These are phyloP conservation scores for Ricordea florida DNA, from an alignment of 92 coral and sea anemone species.

Conservation along the genomic window DNA sequence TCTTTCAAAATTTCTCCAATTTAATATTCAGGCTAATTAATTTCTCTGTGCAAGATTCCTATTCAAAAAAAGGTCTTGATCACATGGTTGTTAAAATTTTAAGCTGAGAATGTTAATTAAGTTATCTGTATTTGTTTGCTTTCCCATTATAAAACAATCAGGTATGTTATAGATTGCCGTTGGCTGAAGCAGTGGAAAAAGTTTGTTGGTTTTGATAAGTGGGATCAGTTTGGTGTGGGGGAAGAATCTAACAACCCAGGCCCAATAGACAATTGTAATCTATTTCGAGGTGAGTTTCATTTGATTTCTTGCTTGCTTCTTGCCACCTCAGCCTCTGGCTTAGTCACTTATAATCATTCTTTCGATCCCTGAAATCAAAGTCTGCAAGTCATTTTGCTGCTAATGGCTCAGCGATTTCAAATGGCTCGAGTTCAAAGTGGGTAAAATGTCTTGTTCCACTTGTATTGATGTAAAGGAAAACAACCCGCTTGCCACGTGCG, in stretches of 20 bases:
- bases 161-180: constrained; percentile 91
- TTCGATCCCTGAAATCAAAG: background rate
- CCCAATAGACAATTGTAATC: constrained; percentile 88
- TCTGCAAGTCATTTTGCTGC: too few relatives aligned
- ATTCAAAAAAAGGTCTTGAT: too few relatives aligned
- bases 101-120: background rate
- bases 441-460: too few relatives aligned
- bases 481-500: too few relatives aligned
- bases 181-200: constrained; percentile 99
- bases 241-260: constrained; percentile 89
- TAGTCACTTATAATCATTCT: background rate
- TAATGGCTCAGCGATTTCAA: too few relatives aligned
- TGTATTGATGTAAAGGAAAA: too few relatives aligned
- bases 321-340: background rate
- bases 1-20: too few relatives aligned
- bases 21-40: too few relatives aligned
- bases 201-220: constrained; percentile 93
- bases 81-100: background rate
- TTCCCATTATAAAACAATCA: background rate
- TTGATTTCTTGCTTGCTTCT: background rate
- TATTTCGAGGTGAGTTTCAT: constrained; percentile 65
- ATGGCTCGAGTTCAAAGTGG: too few relatives aligned
- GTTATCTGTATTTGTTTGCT: background rate
- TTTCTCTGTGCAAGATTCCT: too few relatives aligned
- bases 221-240: constrained; percentile 90